Evolutionary conservation across 2,888 invertebrate genomes (phyloP).

Genomic region (Chrysotoxum bicinctum): DNA sequence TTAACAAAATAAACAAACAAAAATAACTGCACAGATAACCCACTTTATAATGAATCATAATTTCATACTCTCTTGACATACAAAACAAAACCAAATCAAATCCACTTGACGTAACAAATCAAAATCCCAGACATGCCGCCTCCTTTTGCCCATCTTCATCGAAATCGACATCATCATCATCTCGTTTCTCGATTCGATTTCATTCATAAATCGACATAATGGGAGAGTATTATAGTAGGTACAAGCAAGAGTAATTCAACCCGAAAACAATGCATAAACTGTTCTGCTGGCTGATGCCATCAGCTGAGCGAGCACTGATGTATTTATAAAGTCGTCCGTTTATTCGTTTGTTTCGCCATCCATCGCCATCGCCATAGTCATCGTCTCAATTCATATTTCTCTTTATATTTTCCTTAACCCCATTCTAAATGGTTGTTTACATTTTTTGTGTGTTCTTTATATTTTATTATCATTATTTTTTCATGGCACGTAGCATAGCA

Average conservation of each 20-base stretch:
- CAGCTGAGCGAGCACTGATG: conserved; percentile 51
- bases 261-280: conserved; percentile 68
- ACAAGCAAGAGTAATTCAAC: conserved; percentile 58
- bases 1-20: conserved; percentile 9
- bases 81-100: conserved; percentile 30
- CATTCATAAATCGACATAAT: conserved; percentile 65
- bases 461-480: conserved; percentile 40
- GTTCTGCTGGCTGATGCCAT: conserved; percentile 37
- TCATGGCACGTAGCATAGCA: conserved; percentile 51
- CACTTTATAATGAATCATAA: conserved; percentile 16
- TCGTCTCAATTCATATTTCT: conserved; percentile 61
- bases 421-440: conserved; percentile 54
- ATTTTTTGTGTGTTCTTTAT: conserved; percentile 35
- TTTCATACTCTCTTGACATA: conserved; percentile 37
- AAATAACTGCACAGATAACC: conserved; percentile 8
- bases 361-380: not conserved
- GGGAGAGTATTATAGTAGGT: conserved; percentile 31
- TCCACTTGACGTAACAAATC: conserved; percentile 61
- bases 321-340: conserved; percentile 52
- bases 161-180: conserved; percentile 31
- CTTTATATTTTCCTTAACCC: conserved; percentile 62
- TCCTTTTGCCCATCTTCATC: conserved; percentile 33
- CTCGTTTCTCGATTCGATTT: conserved; percentile 42
- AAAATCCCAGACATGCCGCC: conserved; percentile 49
- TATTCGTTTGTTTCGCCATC: conserved; percentile 3